Evolutionary conservation across 2,113 vertebrate genomes (phyloP).

Genomic region (Ifrita kowaldi): DNA sequence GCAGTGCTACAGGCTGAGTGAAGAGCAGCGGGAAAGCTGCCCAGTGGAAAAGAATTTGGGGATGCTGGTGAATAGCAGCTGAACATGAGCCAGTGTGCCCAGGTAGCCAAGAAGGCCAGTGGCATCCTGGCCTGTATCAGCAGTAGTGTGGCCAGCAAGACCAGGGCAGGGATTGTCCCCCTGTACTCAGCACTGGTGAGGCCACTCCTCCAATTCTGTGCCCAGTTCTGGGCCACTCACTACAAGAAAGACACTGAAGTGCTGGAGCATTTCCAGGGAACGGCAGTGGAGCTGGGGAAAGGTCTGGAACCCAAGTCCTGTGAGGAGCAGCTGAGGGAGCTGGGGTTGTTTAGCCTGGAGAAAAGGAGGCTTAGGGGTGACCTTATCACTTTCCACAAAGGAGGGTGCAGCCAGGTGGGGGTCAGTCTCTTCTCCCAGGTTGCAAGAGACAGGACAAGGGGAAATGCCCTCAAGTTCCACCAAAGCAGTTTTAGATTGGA

Average conservation of each 20-base stretch:
- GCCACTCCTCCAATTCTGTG: rapidly evolving
- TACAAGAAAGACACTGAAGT: rapidly evolving
- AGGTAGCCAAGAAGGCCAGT: background rate
- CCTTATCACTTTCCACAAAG: background rate
- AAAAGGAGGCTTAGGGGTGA: background rate
- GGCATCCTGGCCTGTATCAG: background rate
- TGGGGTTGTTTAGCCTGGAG: background rate
- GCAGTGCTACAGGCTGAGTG: too few relatives aligned
- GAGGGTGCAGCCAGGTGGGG: rapidly evolving
- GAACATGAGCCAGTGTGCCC: background rate
- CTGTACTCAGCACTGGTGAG: rapidly evolving
- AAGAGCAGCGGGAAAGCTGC: background rate
- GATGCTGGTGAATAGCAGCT: background rate
- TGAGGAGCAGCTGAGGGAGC: background rate
- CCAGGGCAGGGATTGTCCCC: background rate
- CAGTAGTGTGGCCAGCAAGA: background rate
- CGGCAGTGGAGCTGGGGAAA: rapidly evolving
- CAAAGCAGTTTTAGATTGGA: background rate
- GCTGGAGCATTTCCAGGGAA: rapidly evolving
- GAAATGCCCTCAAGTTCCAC: background rate
- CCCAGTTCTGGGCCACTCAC: background rate
- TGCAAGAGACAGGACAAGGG: background rate
- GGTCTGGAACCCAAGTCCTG: background rate
- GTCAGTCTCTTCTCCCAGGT: background rate
- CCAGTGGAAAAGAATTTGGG: background rate